These are phyloP conservation scores for Heteractis magnifica DNA, from an alignment of 92 coral and sea anemone genomes.

Conservation along the genomic window DNA sequence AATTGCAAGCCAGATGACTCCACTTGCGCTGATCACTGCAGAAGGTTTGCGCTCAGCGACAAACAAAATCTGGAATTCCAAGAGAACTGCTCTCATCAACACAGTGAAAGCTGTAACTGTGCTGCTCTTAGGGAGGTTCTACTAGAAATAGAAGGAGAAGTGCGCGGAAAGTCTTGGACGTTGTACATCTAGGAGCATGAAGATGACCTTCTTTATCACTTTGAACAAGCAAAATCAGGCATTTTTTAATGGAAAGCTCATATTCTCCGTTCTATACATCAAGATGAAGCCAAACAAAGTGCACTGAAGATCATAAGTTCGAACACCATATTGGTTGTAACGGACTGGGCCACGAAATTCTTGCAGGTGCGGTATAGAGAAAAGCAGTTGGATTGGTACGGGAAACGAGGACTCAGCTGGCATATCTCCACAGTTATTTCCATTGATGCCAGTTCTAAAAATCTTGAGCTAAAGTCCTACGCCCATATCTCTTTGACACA, in stretches of 20 bases:
- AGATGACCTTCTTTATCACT: constrained; percentile 35
- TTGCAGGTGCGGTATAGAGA: too few relatives aligned
- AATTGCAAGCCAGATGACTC: constrained; percentile 40
- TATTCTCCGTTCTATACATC: constrained; percentile 65
- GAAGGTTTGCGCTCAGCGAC: constrained; percentile 31
- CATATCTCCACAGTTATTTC: too few relatives aligned
- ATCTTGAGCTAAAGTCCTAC: too few relatives aligned
- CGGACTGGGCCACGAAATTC: constrained; percentile 47
- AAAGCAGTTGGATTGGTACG: too few relatives aligned
- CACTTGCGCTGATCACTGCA: constrained; percentile 29
- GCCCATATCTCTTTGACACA: too few relatives aligned
- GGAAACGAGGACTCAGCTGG: too few relatives aligned
- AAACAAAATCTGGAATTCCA: constrained; percentile 16
- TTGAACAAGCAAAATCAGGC: constrained; percentile 35
- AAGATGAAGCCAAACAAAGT: constrained; percentile 71
- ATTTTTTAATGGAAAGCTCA: constrained; percentile 65
- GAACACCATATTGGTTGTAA: constrained; percentile 31
- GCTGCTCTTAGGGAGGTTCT: constrained; percentile 32
- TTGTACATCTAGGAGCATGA: constrained; percentile 31
- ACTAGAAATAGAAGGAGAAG: constrained; percentile 16
- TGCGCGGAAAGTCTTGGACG: constrained; percentile 29
- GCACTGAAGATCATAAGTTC: constrained; percentile 28
- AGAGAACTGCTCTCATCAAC: constrained; percentile 36
- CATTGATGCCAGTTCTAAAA: too few relatives aligned
- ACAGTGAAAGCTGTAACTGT: constrained; percentile 14